These are phyloP conservation scores for Brachionus angularis DNA, from an alignment of 1,140 invertebrate genomes.

Conservation along the genomic window DNA sequence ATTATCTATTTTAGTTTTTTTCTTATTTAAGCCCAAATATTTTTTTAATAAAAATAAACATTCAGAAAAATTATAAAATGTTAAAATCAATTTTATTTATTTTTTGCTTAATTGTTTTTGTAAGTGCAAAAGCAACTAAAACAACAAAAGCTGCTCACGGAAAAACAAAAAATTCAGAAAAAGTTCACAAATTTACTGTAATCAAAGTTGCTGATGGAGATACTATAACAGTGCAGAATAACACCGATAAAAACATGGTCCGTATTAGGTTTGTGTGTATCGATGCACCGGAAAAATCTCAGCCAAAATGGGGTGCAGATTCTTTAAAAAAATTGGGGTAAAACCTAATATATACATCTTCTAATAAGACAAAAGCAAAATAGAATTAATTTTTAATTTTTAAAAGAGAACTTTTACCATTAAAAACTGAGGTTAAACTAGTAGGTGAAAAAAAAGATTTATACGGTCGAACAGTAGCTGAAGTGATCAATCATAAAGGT, in stretches of 20 bases:
- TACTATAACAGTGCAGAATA: conserved; percentile 27
- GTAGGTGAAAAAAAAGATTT: conserved; percentile 11
- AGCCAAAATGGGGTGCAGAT: conserved; percentile 13
- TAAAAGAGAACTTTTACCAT: conserved; percentile 4
- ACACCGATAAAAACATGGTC: background rate
- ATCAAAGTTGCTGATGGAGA: conserved; percentile 36
- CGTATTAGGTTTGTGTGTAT: conserved; percentile 22
- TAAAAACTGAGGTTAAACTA: conserved; percentile 16
- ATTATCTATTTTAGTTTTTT: too few species aligned
- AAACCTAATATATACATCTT: background rate
- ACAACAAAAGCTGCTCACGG: too few species aligned
- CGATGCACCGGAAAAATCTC: conserved; percentile 36
- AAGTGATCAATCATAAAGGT: conserved; percentile 18
- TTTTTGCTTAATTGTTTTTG: too few species aligned
- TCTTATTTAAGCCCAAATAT: too few species aligned
- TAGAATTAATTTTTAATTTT: background rate
- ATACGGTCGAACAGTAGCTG: conserved; percentile 26
- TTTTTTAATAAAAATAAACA: too few species aligned
- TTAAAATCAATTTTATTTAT: too few species aligned
- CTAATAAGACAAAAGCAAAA: background rate
- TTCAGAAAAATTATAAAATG: too few species aligned
- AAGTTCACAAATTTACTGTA: conserved; percentile 22
- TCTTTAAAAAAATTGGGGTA: conserved; percentile 12
- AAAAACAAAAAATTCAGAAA: too few species aligned
- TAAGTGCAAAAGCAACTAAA: too few species aligned